These are phyloP conservation scores for Rhinopomastus cyanomelas DNA, from an alignment of 2,113 vertebrate genomes.

Conservation along the genomic window DNA sequence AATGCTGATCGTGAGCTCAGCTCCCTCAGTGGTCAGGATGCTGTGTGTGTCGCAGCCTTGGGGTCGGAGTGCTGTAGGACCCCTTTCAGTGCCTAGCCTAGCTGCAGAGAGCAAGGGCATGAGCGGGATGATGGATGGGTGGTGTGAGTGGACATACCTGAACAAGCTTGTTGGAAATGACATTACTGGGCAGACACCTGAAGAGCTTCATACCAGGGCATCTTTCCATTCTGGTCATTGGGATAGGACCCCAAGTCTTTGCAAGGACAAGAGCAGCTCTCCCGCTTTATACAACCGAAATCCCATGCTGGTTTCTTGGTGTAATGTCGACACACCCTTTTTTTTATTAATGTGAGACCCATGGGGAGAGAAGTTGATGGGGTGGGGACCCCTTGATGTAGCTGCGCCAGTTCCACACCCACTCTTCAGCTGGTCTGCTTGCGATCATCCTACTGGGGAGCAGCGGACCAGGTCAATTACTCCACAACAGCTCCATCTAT, in stretches of 20 bases:
- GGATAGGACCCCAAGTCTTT: not conserved
- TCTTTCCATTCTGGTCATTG: not conserved
- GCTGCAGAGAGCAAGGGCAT: not conserved
- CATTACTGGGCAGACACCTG: fast-evolving
- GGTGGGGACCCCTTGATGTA: constrained; percentile 42
- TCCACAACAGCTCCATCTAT: not conserved
- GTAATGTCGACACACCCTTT: not conserved
- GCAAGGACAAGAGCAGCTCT: not conserved
- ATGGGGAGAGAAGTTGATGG: not conserved
- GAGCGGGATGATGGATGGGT: not conserved
- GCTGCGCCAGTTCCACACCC: constrained; percentile 11
- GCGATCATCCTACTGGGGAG: not conserved
- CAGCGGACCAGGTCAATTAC: not conserved
- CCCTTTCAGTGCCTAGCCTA: not conserved
- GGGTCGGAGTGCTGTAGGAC: not conserved
- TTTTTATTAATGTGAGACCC: not conserved
- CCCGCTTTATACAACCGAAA: not conserved
- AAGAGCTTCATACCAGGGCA: not conserved
- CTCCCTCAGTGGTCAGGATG: not conserved
- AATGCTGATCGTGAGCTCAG: not conserved
- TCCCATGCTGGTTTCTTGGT: not conserved
- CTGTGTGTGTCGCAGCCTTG: fast-evolving
- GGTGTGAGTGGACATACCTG: not conserved
- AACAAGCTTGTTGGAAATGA: not conserved
- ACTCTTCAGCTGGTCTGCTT: constrained; percentile 49